Evolutionary conservation across 2,888 invertebrate genomes (phyloP), one percentile per base, ranked within the genome.

Genomic region (Aethes cnicana): DNA sequence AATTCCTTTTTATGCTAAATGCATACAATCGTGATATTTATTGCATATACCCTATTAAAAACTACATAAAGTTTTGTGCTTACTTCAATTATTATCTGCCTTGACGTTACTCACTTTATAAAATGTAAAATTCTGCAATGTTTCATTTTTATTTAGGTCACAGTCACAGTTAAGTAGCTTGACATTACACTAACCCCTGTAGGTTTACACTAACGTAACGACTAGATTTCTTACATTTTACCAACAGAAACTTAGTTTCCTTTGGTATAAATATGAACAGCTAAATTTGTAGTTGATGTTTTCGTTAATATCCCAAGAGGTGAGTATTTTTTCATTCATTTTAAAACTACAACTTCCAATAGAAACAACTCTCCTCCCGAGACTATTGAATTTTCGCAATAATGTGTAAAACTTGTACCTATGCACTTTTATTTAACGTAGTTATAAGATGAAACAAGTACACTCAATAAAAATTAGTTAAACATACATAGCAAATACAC

Each of bases 111-210:
- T n/a, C n/a, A n/a, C n/a, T n/a, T n/a, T n/a, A n/a, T n/a, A n/a
- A n/a, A n/a, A n/a, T n/a, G n/a, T n/a, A n/a, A n/a, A n/a, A n/a
- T 21, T 21, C n/a, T n/a, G n/a, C n/a, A n/a, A n/a, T n/a, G n/a
- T n/a, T n/a, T n/a, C n/a, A n/a, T n/a, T n/a, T 25, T 42, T 28
- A 49, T 16, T 11, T 21, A 32, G 23, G 11, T 17, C 17, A 25
- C 26, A 37, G 9, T 43, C 36, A 36, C 2, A 28, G 12, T 42
- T 32, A 33, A 28, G 35, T 50, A 21, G 30, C 35, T 42, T 53
- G 55, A 44, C 54, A 54, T 52, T 57, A 59, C 47, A 55, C 59
- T 63, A 67, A 33, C 63, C 66, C 66, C 64, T 66, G 63, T 66
- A 52, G 39, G 44, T 33, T 25, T 46, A 64, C 59, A 47, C 62